These are phyloP conservation scores for Natator depressus DNA, from an alignment of 2,113 vertebrate species.

Conservation along the genomic window DNA sequence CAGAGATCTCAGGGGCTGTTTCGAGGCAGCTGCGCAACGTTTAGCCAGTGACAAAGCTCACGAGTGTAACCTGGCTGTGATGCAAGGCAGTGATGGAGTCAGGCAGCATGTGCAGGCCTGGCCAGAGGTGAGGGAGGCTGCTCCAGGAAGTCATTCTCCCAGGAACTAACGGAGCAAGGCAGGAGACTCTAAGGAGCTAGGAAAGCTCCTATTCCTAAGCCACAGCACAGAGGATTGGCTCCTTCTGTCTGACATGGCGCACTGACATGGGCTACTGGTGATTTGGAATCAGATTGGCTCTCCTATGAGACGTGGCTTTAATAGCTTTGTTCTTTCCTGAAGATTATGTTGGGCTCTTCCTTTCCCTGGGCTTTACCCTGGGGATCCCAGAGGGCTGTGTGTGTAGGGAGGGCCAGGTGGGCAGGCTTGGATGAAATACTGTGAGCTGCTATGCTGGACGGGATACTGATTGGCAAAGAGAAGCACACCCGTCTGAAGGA, in stretches of 20 bases:
- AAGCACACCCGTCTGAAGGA: not conserved
- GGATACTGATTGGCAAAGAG: not conserved
- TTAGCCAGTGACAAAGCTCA: fast-evolving
- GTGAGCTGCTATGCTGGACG: too few species aligned
- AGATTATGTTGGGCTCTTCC: not conserved
- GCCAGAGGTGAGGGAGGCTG: not conserved
- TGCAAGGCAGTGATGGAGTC: fast-evolving
- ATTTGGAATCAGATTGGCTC: not conserved
- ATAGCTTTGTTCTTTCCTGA: not conserved
- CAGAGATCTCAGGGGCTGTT: not conserved
- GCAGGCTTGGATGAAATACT: too few species aligned
- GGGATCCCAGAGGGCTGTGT: not conserved
- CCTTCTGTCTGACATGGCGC: not conserved
- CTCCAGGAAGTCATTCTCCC: not conserved
- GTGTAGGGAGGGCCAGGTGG: too few species aligned
- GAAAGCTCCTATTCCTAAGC: not conserved
- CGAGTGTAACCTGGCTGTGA: not conserved
- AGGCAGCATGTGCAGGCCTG: fast-evolving
- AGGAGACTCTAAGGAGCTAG: not conserved
- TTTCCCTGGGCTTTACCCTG: not conserved
- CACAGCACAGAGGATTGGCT: fast-evolving
- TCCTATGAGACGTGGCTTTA: not conserved
- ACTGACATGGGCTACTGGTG: too few species aligned
- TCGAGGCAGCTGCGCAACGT: not conserved
- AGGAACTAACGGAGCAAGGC: not conserved